Evolutionary conservation across 1,140 invertebrate species (phyloP), one percentile per base, ranked within the genome.

Genomic region (Oppia nitens): DNA sequence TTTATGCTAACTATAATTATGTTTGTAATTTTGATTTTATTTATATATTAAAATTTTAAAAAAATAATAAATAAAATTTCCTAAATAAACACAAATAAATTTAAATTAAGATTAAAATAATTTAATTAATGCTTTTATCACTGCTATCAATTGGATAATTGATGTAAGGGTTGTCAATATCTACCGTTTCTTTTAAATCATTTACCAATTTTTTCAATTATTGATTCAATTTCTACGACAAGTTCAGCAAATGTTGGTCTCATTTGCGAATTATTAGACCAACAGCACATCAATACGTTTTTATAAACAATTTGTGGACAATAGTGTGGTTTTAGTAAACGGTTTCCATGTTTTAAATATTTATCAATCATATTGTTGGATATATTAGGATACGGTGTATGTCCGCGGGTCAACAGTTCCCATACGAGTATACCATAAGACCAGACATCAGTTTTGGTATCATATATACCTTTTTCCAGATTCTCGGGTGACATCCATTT

Each of bases 401-500:
- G 84, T 40, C 75, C 86, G 66, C 89, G 73, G n/a, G 82, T 80
- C 53, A 83, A 76, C 62, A 83, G 79, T 69, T 90, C 87, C 87
- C 86, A 89, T 40, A 87, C 69, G 9, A 89, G 67, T 56, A 83
- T 78, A 3, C 81, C 86, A 71, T 82, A 87, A 0, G 84, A 82
- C 86, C 86, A 91, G 2, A 86, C 77, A 67, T 87, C 83, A 59
- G 82, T 83, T 64, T 83, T 81, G 1, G 75, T 72, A 26, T 79
- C 77, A 57, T 77, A 81, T 23, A 67, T 61, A 25, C 66, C 65
- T 25, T 70, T 63, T 50, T 40, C 32, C 6, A 98, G 73, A 0
- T 93, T 90, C 72, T 98, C 95, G 0, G 92, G 89, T 0, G 94
- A 91, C 94, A 98, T 98, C 94, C 95, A 98, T 74, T 97, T 96